Conservation (phyloP, 2,797 vertebrate genomes). For the Acanthurus lineatus region DNA sequence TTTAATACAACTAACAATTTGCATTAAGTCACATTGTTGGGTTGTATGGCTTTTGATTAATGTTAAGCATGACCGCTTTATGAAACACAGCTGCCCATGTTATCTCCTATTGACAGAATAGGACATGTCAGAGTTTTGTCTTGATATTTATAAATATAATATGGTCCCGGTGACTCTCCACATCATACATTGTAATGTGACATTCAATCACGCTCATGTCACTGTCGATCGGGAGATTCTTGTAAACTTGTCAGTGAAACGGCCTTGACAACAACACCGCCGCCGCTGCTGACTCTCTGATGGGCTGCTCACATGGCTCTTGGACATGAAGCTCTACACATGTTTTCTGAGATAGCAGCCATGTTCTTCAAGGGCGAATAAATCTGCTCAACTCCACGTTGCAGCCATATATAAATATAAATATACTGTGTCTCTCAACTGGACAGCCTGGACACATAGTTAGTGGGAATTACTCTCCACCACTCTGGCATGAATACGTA, state of each 20-base stretch:
- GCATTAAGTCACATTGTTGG: slow-evolving; percentile 66
- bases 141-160: slow-evolving; percentile 61
- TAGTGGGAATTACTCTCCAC: slow-evolving; percentile 58
- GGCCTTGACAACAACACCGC: slow-evolving; percentile 64
- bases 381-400: slow-evolving; percentile 48
- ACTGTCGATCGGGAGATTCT: slow-evolving; percentile 62
- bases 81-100: slow-evolving; percentile 32
- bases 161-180: slow-evolving; percentile 66
- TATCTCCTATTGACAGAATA: slow-evolving; percentile 37
- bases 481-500: slow-evolving; percentile 69
- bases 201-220: slow-evolving; percentile 76
- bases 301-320: slow-evolving; percentile 68
- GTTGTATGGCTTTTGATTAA: slow-evolving; percentile 59
- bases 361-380: slow-evolving; percentile 79
- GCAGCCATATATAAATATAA: slow-evolving; percentile 21
- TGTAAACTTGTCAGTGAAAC: slow-evolving; percentile 75
- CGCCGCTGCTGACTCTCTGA: slow-evolving; percentile 65
- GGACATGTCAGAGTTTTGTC: slow-evolving; percentile 51
- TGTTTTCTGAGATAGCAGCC: slow-evolving; percentile 70
- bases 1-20: slow-evolving; percentile 67
- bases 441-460: slow-evolving; percentile 71
- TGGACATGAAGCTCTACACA: slow-evolving; percentile 66
- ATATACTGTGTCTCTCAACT: slow-evolving; percentile 44
- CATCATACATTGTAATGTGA: slow-evolving; percentile 69
- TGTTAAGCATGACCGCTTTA: slow-evolving; percentile 60